These are phyloP conservation scores for Orientallactaga bullata DNA, from an alignment of 2,113 vertebrate genomes.

Conservation along the genomic window DNA sequence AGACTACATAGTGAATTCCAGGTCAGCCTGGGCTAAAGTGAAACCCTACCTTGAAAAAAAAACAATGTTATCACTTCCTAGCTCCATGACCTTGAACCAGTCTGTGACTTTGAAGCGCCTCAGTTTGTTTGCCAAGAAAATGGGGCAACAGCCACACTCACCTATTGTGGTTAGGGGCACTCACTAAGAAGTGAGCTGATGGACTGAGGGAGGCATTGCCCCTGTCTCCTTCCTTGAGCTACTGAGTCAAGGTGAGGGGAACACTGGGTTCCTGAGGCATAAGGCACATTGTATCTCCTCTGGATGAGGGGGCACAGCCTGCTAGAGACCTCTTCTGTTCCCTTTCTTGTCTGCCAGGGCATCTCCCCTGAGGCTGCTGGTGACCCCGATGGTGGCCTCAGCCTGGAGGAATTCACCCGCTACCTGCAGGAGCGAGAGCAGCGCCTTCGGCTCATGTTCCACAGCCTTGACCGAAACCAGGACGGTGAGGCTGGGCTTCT, in stretches of 20 bases:
- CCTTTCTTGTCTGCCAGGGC: slow-evolving; percentile 80
- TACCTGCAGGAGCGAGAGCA: slow-evolving; percentile 92
- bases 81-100: slow-evolving; percentile 68
- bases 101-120: slow-evolving; percentile 25
- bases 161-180: not conserved
- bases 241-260: not conserved
- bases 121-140: not conserved
- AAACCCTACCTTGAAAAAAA: not conserved
- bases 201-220: no score
- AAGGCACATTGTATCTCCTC: not conserved
- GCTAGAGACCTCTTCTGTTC: not conserved
- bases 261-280: not conserved
- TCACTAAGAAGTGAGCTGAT: not conserved
- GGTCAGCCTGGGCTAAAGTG: not conserved
- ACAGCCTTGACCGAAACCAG: slow-evolving; percentile 92
- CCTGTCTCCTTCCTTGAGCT: not conserved
- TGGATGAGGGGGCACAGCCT: not conserved
- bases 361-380: slow-evolving; percentile 87
- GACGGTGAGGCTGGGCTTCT: slow-evolving; percentile 86
- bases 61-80: not conserved
- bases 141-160: no score
- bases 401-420: slow-evolving; percentile 91
- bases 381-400: slow-evolving; percentile 89
- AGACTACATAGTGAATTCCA: no score
- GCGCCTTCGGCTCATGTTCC: slow-evolving; percentile 92